phyloP scores from a whole-genome alignment of 2,888 invertebrate genomes.

The Lymantria dispar region DNA sequence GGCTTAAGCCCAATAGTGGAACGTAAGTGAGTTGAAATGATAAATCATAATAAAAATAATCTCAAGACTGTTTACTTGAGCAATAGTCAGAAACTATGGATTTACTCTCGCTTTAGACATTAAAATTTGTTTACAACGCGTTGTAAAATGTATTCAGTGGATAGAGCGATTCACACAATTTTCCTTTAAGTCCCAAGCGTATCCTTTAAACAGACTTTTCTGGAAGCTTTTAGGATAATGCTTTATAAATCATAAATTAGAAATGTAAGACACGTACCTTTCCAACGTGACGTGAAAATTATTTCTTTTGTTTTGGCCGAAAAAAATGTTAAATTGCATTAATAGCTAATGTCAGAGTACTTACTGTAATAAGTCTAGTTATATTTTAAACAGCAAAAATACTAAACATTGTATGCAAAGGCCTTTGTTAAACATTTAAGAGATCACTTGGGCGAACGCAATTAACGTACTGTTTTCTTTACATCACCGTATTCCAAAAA shows the following conservation, averaged over 20 bases:
- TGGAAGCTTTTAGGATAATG: constrained; percentile 64
- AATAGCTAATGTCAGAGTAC: constrained; percentile 34
- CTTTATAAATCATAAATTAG: constrained; percentile 67
- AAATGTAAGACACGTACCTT: constrained; percentile 54
- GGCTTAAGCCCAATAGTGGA: no score
- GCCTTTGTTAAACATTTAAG: neutral
- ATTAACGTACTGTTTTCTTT: neutral
- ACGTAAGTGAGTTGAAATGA: no score
- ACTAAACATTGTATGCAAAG: constrained; percentile 1
- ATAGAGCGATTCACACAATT: constrained; percentile 38
- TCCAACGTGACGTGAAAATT: constrained; percentile 47
- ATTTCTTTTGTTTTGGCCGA: constrained; percentile 33
- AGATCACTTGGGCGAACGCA: neutral
- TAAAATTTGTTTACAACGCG: constrained; percentile 18
- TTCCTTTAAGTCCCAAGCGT: constrained; percentile 41
- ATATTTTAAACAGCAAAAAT: constrained; percentile 5
- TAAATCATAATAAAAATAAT: no score
- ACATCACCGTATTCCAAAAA: neutral
- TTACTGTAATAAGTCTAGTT: constrained; percentile 19
- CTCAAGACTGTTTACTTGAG: no score
- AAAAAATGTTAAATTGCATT: constrained; percentile 37
- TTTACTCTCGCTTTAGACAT: constrained; percentile 17
- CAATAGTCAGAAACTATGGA: no score
- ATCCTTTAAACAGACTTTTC: constrained; percentile 48
- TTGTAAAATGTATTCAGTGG: constrained; percentile 26